Evolutionary conservation across 30 jellyfish, hydroid and myxozoan species (phyloP).

Genomic region (Aurelia aurita complex sp. Pacific): DNA sequence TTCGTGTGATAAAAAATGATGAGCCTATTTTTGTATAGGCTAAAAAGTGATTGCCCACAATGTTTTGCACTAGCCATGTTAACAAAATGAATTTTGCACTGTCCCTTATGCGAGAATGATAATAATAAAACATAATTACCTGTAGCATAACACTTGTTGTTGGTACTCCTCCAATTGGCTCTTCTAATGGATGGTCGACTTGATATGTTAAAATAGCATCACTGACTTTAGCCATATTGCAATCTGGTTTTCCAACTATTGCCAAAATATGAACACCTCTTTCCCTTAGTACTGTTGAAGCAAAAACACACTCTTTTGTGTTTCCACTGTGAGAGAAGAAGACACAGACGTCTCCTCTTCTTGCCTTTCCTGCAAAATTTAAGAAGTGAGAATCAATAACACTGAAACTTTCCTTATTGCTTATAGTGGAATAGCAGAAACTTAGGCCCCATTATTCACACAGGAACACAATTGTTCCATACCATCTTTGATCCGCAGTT

Average conservation of each 20-base stretch:
- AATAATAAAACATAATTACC: constrained; percentile 12
- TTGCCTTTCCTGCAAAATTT: constrained; percentile 65
- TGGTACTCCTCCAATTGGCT: constrained; percentile 96
- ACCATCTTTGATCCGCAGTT: too few relatives aligned
- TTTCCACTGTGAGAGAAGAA: constrained; percentile 94
- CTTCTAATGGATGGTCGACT: constrained; percentile 74
- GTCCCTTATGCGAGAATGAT: too few relatives aligned
- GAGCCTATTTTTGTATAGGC: too few relatives aligned
- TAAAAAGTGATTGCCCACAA: too few relatives aligned
- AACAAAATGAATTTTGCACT: too few relatives aligned
- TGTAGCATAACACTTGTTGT: constrained; percentile 92
- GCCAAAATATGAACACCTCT: constrained; percentile 88
- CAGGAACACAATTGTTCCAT: too few relatives aligned
- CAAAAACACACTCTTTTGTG: constrained; percentile 93
- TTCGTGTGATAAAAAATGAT: too few relatives aligned
- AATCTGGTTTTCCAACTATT: constrained; percentile 81
- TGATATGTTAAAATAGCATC: constrained; percentile 83
- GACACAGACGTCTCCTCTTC: constrained; percentile 87
- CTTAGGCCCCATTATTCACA: too few relatives aligned
- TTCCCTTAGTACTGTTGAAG: constrained; percentile 75
- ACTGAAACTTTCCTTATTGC: too few relatives aligned
- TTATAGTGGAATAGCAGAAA: too few relatives aligned
- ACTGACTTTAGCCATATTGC: constrained; percentile 74
- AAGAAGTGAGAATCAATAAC: too few relatives aligned
- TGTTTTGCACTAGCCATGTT: too few relatives aligned